These are phyloP conservation scores for Limosa lapponica DNA, from an alignment of 2,797 vertebrate genomes.

Conservation along the genomic window DNA sequence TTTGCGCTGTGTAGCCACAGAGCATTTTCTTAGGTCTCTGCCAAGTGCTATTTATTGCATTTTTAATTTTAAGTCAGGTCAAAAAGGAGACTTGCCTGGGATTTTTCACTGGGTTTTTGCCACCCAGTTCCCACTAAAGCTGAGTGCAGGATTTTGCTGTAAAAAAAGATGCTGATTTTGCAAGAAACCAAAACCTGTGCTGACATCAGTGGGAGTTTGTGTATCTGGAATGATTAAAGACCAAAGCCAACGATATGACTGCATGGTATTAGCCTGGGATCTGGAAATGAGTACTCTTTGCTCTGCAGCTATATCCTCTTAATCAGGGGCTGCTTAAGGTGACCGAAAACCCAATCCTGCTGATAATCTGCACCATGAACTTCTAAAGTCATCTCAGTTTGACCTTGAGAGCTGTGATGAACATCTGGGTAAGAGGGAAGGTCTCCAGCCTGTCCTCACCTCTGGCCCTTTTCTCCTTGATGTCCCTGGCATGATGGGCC, in stretches of 20 bases:
- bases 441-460: not conserved
- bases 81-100: not conserved
- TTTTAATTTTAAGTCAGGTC: not conserved
- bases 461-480: not conserved
- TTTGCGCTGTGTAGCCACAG: not conserved
- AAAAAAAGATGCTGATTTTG: not conserved
- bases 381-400: not conserved
- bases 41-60: not conserved
- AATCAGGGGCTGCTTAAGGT: not conserved
- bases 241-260: not conserved
- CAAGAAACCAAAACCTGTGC: not conserved
- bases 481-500: no score
- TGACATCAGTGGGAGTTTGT: not conserved
- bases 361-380: not conserved
- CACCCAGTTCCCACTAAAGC: not conserved
- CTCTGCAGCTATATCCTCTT: not conserved
- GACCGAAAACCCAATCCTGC: not conserved
- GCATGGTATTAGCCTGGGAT: not conserved
- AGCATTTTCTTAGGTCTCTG: not conserved
- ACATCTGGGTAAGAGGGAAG: not conserved
- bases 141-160: not conserved
- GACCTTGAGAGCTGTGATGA: not conserved
- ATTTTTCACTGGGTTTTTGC: not conserved
- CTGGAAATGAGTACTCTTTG: not conserved
- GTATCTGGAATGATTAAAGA: not conserved